Evolutionary conservation across 1,140 invertebrate genomes (phyloP).

Genomic region (Drosophila oshimai): DNA sequence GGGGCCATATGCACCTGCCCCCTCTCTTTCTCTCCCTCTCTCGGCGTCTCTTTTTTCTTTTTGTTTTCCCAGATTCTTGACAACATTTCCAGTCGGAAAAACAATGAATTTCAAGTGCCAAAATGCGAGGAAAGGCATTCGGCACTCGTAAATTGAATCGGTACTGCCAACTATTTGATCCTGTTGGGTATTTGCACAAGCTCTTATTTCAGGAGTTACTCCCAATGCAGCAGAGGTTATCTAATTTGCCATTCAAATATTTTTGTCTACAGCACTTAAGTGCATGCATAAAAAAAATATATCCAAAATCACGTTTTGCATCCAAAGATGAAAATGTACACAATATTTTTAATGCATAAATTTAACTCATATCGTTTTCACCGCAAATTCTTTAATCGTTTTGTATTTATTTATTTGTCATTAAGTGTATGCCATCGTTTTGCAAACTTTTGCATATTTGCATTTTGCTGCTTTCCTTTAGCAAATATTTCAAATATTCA

Average conservation of each 20-base stretch:
- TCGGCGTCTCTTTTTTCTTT: neutral
- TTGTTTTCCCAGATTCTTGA: slow-evolving; percentile 3
- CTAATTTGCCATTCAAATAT: neutral
- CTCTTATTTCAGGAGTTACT: neutral
- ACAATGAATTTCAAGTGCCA: slow-evolving; percentile 66
- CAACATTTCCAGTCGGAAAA: slow-evolving; percentile 36
- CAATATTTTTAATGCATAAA: too few relatives aligned
- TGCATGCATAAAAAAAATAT: neutral
- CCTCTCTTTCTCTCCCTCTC: neutral
- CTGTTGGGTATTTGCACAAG: neutral
- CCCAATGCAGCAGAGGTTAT: neutral
- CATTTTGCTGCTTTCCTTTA: slow-evolving; percentile 4
- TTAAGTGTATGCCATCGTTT: neutral
- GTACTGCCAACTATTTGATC: slow-evolving; percentile 6
- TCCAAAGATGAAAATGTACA: neutral
- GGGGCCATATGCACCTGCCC: slow-evolving; percentile 19
- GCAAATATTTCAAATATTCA: slow-evolving; percentile 1
- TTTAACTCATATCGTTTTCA: too few relatives aligned
- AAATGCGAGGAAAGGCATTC: neutral
- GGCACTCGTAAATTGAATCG: slow-evolving; percentile 13
- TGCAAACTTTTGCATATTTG: neutral
- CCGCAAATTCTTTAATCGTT: neutral
- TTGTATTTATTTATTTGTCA: neutral
- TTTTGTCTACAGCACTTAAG: neutral
- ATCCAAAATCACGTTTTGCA: neutral